Evolutionary conservation across 1,140 invertebrate species (phyloP), one percentile per base, ranked within the genome.

Genomic region (Procambarus clarkii): DNA sequence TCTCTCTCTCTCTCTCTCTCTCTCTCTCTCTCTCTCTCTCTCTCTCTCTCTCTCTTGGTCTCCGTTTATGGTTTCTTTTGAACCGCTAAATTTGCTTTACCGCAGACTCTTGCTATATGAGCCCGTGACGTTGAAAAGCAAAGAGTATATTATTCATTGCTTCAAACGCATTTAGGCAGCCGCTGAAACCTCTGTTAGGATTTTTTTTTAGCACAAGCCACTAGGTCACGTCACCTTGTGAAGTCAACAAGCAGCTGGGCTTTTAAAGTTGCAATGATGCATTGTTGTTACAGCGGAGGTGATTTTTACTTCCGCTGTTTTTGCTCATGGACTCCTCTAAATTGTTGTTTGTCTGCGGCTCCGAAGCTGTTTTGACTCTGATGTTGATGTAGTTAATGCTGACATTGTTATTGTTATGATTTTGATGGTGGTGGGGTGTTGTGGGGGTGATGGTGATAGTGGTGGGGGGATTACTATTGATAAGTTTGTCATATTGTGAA

Each of bases 1-100:
- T 50, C 69, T 34, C 71, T 50, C 84, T 74, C 54, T 58, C 15
- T 77, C 71, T 48, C n/a, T 77, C 64, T 76, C 46, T 69, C 45
- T 45, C 34, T 87, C 54, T 50, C 21, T 54, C 54, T 46, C 74
- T 78, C 58, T 50, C 54, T n/a, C 64, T n/a, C 64, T 71, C 64
- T 50, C 45, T 74, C 74, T 71, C 48, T 71, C 46, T 64, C 46
- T 24, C 80, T 54, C 34, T n/a, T 45, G 8, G 58, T 64, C 3
- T 64, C 60, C 18, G 13, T 4, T 64, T 21, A 4, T 18, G 4
- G 13, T 21, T 18, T 64, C 60, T 18, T 18, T 64, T 4, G 0
- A 9, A 1, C 60, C 60, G 13, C 60, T 18, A 4, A 64, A 18
- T 64, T 7, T 24, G 7, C 76, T 24, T 15, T 34, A 34, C 34